Base-by-base conservation (phyloP, 2,888 invertebrate genomes). In the Melolontha melolontha region DNA sequence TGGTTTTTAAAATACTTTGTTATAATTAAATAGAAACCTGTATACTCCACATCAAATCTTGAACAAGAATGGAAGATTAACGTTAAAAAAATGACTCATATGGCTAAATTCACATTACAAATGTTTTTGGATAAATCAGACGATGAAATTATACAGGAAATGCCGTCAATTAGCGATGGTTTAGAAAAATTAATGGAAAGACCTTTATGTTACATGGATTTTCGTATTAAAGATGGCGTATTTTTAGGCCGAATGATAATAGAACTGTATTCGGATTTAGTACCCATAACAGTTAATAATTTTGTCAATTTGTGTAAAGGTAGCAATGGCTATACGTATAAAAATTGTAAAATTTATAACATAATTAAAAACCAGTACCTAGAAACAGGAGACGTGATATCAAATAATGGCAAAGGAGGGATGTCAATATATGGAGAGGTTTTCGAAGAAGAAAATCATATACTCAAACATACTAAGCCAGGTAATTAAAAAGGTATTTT, bases 321-420 rank as follows among this genome's bases (percentile, higher is more conserved):
- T 2, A 65, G 73, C 1, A 66, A 72, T 50, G 75, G 77, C 10
- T 74, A 78, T 39, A 77, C 79, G 27, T 85, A 81, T 66, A 79
- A 78, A 73, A 76, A 79, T 59, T 81, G 79, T 69, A 71, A 73
- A 6, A 82, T 88, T 54, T 85, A 86, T 75, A 82, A 85, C 49
- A 85, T 87, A 55, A 78, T 85, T 34, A 79, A 83, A 11, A 83
- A 82, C 27, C 81, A 84, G 68, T 86, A 83, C 80, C 83, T 86
- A 70, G 86, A 86, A 79, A 84, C 84, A n/a, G 87, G 87, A 4
- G 87, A 87, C 72, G 83, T 87, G 42, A 85, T 84, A 0, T 82
- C 83, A 68, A 82, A 83, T 42, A 85, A 84, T 73, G 87, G 87
- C 12, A 81, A 80, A 51, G 86, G 87, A 1, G 86, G 86, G 29